Percentiles rank a stretch among this genome's conserved stretches.
These are phyloP conservation scores for Hippocampus abdominalis DNA, from an alignment of 2,113 vertebrate species.

Conservation along the genomic window DNA sequence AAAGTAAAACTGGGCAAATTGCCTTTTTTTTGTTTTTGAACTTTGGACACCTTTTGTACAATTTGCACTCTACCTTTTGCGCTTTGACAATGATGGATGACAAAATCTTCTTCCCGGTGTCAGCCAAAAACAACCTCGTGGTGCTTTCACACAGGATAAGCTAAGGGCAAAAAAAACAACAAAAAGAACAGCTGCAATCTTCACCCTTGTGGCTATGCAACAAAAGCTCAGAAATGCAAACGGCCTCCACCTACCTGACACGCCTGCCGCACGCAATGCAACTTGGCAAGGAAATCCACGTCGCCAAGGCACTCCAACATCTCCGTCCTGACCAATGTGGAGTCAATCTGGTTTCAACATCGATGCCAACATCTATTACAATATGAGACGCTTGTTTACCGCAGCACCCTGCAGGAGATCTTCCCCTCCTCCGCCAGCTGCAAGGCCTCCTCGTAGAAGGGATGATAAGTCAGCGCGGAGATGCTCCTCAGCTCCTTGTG, in stretches of 20 bases:
- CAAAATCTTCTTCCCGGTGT: conserved; percentile 89
- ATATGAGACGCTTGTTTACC: conserved; percentile 63
- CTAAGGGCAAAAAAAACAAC: conserved; percentile 61
- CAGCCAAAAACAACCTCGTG: conserved; percentile 86
- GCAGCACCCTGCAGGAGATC: conserved; percentile 86
- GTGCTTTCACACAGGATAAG: conserved; percentile 84
- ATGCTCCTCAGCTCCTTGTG: conserved; percentile 74
- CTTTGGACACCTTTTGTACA: too few species aligned
- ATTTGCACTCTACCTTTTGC: conserved; percentile 90
- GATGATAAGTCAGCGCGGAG: conserved; percentile 74
- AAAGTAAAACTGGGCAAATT: too few species aligned
- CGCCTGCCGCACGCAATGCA: conserved; percentile 91
- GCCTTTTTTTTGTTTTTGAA: too few species aligned
- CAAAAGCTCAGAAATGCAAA: background rate
- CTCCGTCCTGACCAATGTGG: conserved; percentile 78
- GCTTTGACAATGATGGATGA: conserved; percentile 89
- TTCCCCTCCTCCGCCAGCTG: conserved; percentile 88
- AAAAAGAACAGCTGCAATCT: background rate
- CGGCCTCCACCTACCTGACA: conserved; percentile 80
- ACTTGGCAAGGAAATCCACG: conserved; percentile 91
- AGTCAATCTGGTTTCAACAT: background rate
- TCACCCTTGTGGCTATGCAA: background rate
- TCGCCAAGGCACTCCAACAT: conserved; percentile 89
- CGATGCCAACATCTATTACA: background rate
- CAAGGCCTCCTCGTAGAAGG: conserved; percentile 91